These are phyloP conservation scores for Drosophila paramelanica DNA, from an alignment of 2,888 invertebrate species.

Conservation along the genomic window DNA sequence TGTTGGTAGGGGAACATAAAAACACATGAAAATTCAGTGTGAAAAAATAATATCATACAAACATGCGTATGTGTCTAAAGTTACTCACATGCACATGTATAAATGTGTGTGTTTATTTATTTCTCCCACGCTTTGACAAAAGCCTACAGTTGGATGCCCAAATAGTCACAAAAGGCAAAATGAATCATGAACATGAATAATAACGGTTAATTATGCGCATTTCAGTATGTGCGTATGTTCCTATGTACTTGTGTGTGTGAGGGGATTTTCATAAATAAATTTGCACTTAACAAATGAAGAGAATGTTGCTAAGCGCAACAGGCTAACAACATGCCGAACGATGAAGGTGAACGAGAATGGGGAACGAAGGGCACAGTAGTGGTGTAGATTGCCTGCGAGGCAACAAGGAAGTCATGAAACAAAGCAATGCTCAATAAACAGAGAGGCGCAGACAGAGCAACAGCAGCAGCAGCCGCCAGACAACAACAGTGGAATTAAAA, in stretches of 20 bases:
- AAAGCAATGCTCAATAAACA: constrained; percentile 69
- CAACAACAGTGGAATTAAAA: constrained; percentile 69
- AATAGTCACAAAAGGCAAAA: constrained; percentile 29
- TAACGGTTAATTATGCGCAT: constrained; percentile 68
- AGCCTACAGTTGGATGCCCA: constrained; percentile 33
- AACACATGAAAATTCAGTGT: constrained; percentile 17
- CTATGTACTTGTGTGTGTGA: constrained; percentile 26
- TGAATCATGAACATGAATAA: constrained; percentile 76
- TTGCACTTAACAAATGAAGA: constrained; percentile 72
- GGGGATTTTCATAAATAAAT: constrained; percentile 73
- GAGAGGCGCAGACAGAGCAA: constrained; percentile 42
- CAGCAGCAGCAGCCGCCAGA: constrained; percentile 34
- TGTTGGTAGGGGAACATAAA: background rate
- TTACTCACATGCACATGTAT: background rate
- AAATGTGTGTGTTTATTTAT: constrained; percentile 7
- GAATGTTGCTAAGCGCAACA: constrained; percentile 77
- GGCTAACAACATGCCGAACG: constrained; percentile 56
- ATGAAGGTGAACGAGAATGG: constrained; percentile 6
- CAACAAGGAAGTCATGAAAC: constrained; percentile 77
- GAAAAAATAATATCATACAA: constrained; percentile 10
- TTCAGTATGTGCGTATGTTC: constrained; percentile 15
- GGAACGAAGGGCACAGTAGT: background rate
- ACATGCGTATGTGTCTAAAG: no score
- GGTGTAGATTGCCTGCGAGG: constrained; percentile 37
- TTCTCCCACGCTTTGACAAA: constrained; percentile 59